Base-by-base conservation (phyloP, 2,888 invertebrate species). In the Elmis aenea region DNA sequence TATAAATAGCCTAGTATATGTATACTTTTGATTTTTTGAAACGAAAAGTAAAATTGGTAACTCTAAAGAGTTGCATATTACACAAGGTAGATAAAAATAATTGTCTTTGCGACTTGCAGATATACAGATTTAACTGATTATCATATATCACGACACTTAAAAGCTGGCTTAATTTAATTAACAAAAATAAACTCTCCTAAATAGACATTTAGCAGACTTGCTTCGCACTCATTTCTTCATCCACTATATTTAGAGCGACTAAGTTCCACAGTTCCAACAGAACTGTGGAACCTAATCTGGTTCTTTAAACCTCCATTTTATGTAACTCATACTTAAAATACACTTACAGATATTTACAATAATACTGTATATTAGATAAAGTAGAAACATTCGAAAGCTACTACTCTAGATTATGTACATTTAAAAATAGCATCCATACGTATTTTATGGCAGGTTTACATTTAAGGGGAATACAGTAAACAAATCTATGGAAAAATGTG, bases 61-160 rank as follows among this genome's bases (percentile, higher is more conserved):
- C n/a, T n/a, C n/a, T n/a, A n/a, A n/a, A n/a, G n/a, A n/a, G n/a
- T n/a, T n/a, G n/a, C n/a, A n/a, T n/a, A n/a, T n/a, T n/a, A n/a
- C n/a, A n/a, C n/a, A n/a, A n/a, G n/a, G n/a, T n/a, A n/a, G n/a
- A 18, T 8, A 18, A 8, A 18, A 8, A 5, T 8, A 5, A 18
- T 18, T 20, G 18, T 26, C 26, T 29, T 32, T 32, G 12, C 9
- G 22, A 28, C 36, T 18, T 36, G 24, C 28, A 23, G 40, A n/a
- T n/a, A n/a, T n/a, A n/a, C n/a, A n/a, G n/a, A n/a, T n/a, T n/a
- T 38, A 38, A 53, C 47, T 56, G 55, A 55, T 58, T 54, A 55
- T 57, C 58, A 58, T 58, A 52, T 62, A 64, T 63, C 62, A 66
- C 64, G 61, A 66, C 66, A 66, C 52, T 62, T 60, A 64, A 57